Evolutionary conservation across 2,888 invertebrate species (phyloP).

Genomic region (Amiota mariae): DNA sequence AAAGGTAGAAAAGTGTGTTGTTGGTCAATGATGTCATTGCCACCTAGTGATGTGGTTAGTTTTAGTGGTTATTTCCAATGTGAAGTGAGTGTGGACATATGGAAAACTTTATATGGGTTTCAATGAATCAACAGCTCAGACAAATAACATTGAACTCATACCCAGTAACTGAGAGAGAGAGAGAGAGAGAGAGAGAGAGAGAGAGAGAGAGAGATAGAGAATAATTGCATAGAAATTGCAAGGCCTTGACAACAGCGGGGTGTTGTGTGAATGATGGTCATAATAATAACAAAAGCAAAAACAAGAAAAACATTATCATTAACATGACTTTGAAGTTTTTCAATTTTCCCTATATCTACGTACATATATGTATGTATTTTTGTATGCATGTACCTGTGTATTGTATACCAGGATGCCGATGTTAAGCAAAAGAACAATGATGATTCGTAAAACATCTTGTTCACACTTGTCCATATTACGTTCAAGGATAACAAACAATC

Average conservation of each 20-base stretch:
- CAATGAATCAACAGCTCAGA: slow-evolving; percentile 64
- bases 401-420: slow-evolving; percentile 54
- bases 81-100: slow-evolving; percentile 43
- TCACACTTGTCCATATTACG: slow-evolving; percentile 66
- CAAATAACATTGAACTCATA: slow-evolving; percentile 55
- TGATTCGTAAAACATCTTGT: slow-evolving; percentile 71
- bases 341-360: neutral
- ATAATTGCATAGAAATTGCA: too few species aligned
- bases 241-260: too few species aligned
- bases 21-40: neutral
- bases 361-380: slow-evolving; percentile 35
- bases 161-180: slow-evolving; percentile 10
- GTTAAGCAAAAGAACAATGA: slow-evolving; percentile 45
- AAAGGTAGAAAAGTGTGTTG: neutral
- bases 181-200: neutral
- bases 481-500: slow-evolving; percentile 23
- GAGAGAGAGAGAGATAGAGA: neutral
- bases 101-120: slow-evolving; percentile 71
- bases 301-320: neutral
- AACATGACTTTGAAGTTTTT: slow-evolving; percentile 58
- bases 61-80: slow-evolving; percentile 46
- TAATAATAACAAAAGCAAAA: too few species aligned
- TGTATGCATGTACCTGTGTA: slow-evolving; percentile 40
- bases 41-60: slow-evolving; percentile 41
- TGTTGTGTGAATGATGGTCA: too few species aligned